Base-by-base conservation (phyloP, 2,888 invertebrate genomes). In the Eupithecia tripunctaria region DNA sequence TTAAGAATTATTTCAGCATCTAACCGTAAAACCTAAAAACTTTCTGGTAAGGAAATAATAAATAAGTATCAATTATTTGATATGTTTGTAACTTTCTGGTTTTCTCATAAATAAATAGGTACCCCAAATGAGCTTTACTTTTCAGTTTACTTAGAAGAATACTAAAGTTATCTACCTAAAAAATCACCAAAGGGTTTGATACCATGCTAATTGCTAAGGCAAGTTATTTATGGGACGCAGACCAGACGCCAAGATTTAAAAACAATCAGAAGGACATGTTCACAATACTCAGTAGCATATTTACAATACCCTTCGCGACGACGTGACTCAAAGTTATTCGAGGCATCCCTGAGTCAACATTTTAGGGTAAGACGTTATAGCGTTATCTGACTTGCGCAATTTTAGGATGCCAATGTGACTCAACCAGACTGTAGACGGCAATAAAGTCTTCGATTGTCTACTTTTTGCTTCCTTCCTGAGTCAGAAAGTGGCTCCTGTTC, bases 321-420 rank as follows among this genome's bases (percentile, higher is more conserved):
- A 67, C 1, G 25, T 67, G 67, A 62, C n/a, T 68, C 65, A 41
- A 59, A 65, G 65, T 38, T 66, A 70, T 66, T 59, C 59, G 21
- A 60, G 36, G 59, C 65, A 59, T 70, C 70, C 56, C 59, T 66
- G 70, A 66, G 29, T 70, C 65, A 70, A 43, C 70, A 56, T 29
- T 70, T 64, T 62, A 15, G 36, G 56, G 56, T 56, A 70, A 66
- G 38, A 41, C 27, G 41, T 27, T 51, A 15, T 29, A 2, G 43
- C 38, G 25, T 70, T 70, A 70, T 69, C 69, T 47, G 10, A 65
- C 70, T 66, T 70, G 70, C 59, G 65, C 64, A 70, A 70, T 70
- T 69, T 70, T 70, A 56, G 64, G 64, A 70, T 65, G 64, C 47
- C 69, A 51, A 32, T 18, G 70, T 70, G 70, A 70, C 41, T 70